Conservation (phyloP, 2,113 vertebrate species). For the Nansenia antarctica region DNA sequence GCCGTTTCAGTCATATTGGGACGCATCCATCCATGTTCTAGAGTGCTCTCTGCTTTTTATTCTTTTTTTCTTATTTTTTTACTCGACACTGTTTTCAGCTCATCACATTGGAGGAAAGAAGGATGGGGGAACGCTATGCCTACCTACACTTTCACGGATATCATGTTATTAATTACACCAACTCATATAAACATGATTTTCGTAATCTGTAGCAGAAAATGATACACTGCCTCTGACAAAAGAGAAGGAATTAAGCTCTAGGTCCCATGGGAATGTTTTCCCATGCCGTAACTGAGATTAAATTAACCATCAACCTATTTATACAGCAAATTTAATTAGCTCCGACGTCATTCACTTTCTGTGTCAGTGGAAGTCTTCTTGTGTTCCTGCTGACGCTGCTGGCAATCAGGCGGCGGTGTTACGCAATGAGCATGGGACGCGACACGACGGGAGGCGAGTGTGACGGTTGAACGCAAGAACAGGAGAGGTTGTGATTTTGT, state of each 20-base stretch:
- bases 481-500: too few species aligned
- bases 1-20: too few species aligned
- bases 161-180: too few species aligned
- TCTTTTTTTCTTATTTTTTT: too few species aligned
- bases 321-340: not conserved
- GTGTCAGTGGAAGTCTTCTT: not conserved
- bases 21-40: too few species aligned
- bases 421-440: not conserved
- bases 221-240: not conserved
- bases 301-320: conserved; percentile 6
- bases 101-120: too few species aligned
- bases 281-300: not conserved
- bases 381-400: not conserved
- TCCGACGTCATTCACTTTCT: not conserved
- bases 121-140: too few species aligned
- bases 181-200: too few species aligned
- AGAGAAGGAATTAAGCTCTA: not conserved
- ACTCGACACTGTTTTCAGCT: too few species aligned
- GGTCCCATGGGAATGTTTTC: not conserved
- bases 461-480: not conserved
- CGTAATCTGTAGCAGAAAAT: not conserved
- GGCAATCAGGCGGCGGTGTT: too few species aligned
- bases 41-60: too few species aligned
- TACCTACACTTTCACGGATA: too few species aligned
- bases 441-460: not conserved